Percentiles rank a stretch among this genome's conserved stretches.
Evolutionary conservation across 2,797 vertebrate species (phyloP).

Genomic region (Chaenodraco wilsoni): DNA sequence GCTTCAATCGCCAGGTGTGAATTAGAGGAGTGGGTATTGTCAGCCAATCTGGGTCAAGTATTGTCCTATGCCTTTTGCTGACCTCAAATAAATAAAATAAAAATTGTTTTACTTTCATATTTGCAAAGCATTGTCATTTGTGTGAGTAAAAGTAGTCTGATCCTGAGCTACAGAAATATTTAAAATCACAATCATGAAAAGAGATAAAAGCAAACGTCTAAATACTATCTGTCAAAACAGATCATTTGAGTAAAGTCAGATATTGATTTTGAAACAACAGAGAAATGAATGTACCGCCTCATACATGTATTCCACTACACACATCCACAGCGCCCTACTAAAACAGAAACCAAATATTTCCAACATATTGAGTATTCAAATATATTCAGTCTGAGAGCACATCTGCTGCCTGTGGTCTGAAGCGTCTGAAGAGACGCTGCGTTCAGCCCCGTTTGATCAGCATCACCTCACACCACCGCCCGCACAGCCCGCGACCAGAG

Average conservation of each 20-base stretch:
- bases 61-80: background rate
- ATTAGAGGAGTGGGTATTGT: background rate
- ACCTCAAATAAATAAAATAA: background rate
- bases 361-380: constrained; percentile 38
- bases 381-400: constrained; percentile 21
- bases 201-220: constrained; percentile 6
- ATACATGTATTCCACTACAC: constrained; percentile 9
- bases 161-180: constrained; percentile 7
- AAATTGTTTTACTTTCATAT: background rate
- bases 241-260: constrained; percentile 24
- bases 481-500: constrained; percentile 8
- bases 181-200: background rate
- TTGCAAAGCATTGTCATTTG: background rate
- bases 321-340: constrained; percentile 2
- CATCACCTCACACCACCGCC: constrained; percentile 35
- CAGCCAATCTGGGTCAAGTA: background rate
- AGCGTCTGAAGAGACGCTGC: constrained; percentile 32
- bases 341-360: constrained; percentile 11
- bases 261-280: constrained; percentile 30
- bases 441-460: constrained; percentile 52
- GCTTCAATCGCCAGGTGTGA: background rate
- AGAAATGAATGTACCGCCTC: constrained; percentile 12
- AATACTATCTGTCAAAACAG: constrained; percentile 10
- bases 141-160: constrained; percentile 4
- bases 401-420: constrained; percentile 16